phyloP scores from a whole-genome alignment of 2,797 vertebrate species.

The Perodicticus potto region DNA sequence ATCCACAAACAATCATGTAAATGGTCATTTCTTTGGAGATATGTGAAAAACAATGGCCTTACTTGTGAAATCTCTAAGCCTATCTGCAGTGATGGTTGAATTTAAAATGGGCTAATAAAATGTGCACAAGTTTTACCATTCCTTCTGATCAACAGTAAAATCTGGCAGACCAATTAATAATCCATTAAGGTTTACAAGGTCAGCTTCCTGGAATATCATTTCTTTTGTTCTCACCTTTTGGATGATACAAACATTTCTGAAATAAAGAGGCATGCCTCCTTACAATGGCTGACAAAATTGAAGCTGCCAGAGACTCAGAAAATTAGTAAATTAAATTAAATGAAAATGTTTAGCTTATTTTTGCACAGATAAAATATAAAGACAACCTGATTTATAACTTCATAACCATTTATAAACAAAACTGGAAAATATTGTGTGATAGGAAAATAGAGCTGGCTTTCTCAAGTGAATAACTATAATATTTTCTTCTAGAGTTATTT shows the following conservation, averaged over 20 bases:
- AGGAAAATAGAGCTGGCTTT: neutral
- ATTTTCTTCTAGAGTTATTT: neutral
- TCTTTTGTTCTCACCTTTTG: neutral
- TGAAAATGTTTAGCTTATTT: neutral
- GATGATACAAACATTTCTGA: conserved; percentile 14
- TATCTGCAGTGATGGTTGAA: neutral
- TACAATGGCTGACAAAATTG: neutral
- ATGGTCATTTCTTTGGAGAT: neutral
- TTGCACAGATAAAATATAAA: neutral
- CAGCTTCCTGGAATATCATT: neutral
- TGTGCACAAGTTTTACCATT: neutral
- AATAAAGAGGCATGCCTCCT: neutral
- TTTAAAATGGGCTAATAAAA: conserved; percentile 27
- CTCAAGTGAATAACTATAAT: neutral
- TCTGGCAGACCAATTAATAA: conserved; percentile 40
- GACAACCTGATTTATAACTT: neutral
- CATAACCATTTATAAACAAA: neutral
- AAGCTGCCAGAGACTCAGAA: neutral
- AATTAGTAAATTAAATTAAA: conserved; percentile 25
- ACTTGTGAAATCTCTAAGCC: neutral
- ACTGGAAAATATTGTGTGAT: neutral
- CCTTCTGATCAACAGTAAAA: conserved; percentile 50
- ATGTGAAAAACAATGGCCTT: neutral
- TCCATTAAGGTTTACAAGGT: conserved; percentile 31
- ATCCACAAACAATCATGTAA: neutral